A percentile compares a stretch with the other conserved stretches of the same genome.
These are phyloP conservation scores for Trichoplax adhaerens DNA, from an alignment of 37 sponge, comb jelly and placozoan genomes.

Conservation along the genomic window DNA sequence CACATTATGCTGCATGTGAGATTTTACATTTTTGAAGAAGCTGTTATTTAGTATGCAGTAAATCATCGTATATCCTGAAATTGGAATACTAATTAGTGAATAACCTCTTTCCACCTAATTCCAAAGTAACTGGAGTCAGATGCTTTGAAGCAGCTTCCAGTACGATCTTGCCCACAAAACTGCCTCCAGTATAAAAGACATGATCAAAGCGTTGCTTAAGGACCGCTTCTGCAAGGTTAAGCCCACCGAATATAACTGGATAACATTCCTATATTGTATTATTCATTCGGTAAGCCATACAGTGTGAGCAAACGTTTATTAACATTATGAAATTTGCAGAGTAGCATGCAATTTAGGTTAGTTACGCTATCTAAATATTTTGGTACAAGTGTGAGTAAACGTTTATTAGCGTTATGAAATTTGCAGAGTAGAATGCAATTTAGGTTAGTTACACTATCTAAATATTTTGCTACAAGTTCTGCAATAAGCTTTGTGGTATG, in stretches of 20 bases:
- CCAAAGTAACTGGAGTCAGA: conserved; percentile 69
- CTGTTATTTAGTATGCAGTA: no score
- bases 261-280: conserved; percentile 28
- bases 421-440: no score
- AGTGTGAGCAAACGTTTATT: no score
- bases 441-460: conserved; percentile 33
- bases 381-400: conserved; percentile 5
- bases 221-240: conserved; percentile 25
- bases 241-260: conserved; percentile 41
- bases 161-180: conserved; percentile 51
- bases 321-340: no score
- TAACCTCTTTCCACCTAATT: conserved; percentile 34
- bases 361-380: conserved; percentile 59
- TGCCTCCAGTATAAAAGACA: conserved; percentile 68
- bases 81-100: background rate
- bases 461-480: conserved; percentile 43
- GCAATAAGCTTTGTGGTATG: conserved; percentile 32
- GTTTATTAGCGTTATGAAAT: no score
- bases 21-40: no score
- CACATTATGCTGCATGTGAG: no score
- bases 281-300: no score
- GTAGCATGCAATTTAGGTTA: no score
- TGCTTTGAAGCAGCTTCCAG: conserved; percentile 62
- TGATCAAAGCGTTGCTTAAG: conserved; percentile 53
- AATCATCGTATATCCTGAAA: background rate